A percentile compares a stretch with the other conserved stretches of the same genome.
phyloP scores from a whole-genome alignment of 1,140 invertebrate species.

The Psix sp. region DNA sequence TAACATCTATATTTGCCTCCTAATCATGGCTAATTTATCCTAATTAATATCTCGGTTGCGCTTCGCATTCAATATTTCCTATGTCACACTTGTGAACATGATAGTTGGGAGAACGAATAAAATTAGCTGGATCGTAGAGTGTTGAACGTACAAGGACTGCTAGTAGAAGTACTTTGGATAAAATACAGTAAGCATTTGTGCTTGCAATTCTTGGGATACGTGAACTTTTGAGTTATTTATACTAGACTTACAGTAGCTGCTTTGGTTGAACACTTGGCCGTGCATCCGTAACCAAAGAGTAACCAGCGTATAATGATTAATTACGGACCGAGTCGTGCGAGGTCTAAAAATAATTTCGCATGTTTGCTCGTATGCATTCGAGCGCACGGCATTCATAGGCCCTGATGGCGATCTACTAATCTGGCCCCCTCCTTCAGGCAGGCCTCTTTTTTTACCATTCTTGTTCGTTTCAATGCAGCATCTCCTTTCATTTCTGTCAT shows the following conservation, averaged over 20 bases:
- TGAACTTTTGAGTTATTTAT: constrained; percentile 63
- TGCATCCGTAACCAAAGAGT: constrained; percentile 48
- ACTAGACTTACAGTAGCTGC: constrained; percentile 46
- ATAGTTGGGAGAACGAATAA: no score
- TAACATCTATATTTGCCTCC: no score
- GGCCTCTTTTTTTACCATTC: constrained; percentile 28
- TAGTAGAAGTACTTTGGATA: constrained; percentile 33
- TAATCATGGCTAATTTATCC: no score
- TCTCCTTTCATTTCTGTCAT: constrained; percentile 57
- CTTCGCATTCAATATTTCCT: no score
- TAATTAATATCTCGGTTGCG: no score
- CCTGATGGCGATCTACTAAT: constrained; percentile 38
- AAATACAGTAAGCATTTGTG: constrained; percentile 33
- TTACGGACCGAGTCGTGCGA: constrained; percentile 35
- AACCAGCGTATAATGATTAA: constrained; percentile 64
- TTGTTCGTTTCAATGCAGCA: constrained; percentile 31
- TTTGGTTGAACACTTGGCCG: constrained; percentile 39
- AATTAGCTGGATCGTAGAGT: no score
- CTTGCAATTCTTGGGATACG: constrained; percentile 24
- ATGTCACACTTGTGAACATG: no score
- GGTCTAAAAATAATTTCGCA: constrained; percentile 52
- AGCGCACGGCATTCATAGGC: constrained; percentile 10
- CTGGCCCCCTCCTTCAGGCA: constrained; percentile 4
- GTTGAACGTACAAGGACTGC: no score
- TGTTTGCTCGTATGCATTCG: constrained; percentile 24